phyloP scores from a whole-genome alignment of 2,797 vertebrate genomes.

The Gobio occitaniae region DNA sequence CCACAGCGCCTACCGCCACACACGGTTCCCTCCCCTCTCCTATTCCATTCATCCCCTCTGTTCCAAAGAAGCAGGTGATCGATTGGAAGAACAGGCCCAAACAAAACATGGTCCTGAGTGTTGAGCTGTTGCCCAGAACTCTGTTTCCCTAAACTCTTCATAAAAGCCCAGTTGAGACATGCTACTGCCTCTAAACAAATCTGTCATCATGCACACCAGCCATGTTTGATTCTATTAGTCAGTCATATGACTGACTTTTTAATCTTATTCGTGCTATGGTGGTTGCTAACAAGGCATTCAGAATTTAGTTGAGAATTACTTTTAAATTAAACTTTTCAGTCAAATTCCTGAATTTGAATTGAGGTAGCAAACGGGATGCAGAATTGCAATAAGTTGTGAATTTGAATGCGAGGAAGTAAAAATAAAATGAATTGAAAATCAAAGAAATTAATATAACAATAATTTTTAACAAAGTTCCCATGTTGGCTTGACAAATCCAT shows the following conservation, averaged over 20 bases:
- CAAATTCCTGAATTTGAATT: not conserved
- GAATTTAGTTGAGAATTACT: not conserved
- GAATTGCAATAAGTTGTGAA: not conserved
- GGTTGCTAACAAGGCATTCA: slow-evolving; percentile 4
- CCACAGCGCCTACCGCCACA: slow-evolving; percentile 57
- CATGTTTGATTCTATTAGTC: slow-evolving; percentile 23
- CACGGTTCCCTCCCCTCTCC: slow-evolving; percentile 58
- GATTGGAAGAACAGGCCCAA: slow-evolving; percentile 74
- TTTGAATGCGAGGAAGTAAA: not conserved
- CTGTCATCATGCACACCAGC: slow-evolving; percentile 58
- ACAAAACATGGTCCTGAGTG: slow-evolving; percentile 66
- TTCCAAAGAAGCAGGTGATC: slow-evolving; percentile 73
- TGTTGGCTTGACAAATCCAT: not conserved
- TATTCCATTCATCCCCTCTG: slow-evolving; percentile 46
- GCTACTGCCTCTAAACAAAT: slow-evolving; percentile 68
- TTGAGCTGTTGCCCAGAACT: slow-evolving; percentile 52
- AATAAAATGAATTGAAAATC: not conserved
- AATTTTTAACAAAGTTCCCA: not conserved
- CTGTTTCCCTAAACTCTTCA: slow-evolving; percentile 52
- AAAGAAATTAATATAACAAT: no score
- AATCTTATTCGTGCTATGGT: not conserved
- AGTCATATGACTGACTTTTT: not conserved
- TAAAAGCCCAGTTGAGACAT: slow-evolving; percentile 65
- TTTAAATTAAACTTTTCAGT: not conserved
- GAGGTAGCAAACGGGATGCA: not conserved